Percentiles rank a stretch among this genome's conserved stretches.
These are phyloP conservation scores for Sterna hirundo DNA, from an alignment of 2,113 vertebrate species.

Conservation along the genomic window DNA sequence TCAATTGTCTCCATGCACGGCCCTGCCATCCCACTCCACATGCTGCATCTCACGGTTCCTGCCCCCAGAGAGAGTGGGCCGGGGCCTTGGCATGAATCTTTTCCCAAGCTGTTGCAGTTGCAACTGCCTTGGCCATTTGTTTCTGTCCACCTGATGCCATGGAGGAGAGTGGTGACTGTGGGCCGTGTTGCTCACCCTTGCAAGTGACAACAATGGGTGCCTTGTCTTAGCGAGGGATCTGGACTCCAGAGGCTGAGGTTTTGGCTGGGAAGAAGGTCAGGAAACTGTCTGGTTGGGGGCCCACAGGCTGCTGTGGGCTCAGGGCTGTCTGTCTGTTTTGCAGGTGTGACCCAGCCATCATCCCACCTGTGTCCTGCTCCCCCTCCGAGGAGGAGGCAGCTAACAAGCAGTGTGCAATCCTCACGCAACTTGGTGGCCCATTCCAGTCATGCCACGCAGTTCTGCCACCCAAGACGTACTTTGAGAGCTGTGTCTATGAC, in stretches of 20 bases:
- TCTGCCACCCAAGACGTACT: slow-evolving; percentile 68
- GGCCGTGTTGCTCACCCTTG: neutral
- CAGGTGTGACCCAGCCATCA: slow-evolving; percentile 14
- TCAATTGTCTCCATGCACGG: neutral
- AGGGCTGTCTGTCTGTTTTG: neutral
- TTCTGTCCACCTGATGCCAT: neutral
- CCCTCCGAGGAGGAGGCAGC: neutral
- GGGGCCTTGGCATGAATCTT: neutral
- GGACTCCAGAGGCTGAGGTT: neutral
- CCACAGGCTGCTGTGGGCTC: neutral
- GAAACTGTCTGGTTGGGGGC: neutral
- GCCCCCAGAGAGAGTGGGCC: neutral
- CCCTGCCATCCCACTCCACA: neutral
- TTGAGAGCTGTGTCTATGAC: slow-evolving; percentile 77
- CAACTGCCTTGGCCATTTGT: neutral
- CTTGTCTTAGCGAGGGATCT: neutral
- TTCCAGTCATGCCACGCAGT: slow-evolving; percentile 74
- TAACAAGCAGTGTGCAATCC: slow-evolving; percentile 67
- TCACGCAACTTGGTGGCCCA: slow-evolving; percentile 64
- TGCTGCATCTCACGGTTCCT: neutral
- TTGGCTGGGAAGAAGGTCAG: neutral
- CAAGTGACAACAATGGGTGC: neutral
- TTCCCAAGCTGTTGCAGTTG: neutral
- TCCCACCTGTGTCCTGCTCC: neutral
- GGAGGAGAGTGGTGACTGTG: neutral